phyloP scores from a whole-genome alignment of 2,797 vertebrate genomes.

The Leptodactylus fallax region DNA sequence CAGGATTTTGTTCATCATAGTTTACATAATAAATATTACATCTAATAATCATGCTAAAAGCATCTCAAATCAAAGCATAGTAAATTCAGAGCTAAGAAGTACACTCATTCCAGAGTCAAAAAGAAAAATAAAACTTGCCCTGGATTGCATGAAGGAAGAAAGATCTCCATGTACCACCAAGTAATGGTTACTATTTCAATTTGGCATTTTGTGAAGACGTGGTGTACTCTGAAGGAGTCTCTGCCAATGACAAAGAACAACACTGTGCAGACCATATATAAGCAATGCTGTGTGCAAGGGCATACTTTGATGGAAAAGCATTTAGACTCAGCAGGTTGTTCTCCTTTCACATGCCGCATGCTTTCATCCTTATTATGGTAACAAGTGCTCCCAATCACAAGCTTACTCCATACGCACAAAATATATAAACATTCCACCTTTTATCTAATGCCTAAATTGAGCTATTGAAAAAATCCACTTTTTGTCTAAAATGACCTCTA shows the following conservation, averaged over 20 bases:
- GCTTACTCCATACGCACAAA: constrained; percentile 45
- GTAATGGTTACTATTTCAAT: constrained; percentile 38
- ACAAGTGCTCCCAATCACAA: constrained; percentile 51
- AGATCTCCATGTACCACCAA: constrained; percentile 55
- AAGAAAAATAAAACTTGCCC: no score
- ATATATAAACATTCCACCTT: constrained; percentile 42
- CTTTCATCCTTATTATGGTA: constrained; percentile 42
- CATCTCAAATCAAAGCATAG: neutral
- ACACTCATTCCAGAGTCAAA: neutral
- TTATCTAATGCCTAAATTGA: constrained; percentile 37
- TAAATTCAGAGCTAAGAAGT: neutral
- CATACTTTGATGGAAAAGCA: constrained; percentile 34
- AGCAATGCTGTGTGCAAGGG: constrained; percentile 24
- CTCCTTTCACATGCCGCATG: constrained; percentile 18
- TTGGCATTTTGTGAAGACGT: constrained; percentile 20
- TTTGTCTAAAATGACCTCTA: constrained; percentile 28
- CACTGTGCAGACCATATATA: constrained; percentile 28
- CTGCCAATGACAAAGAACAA: constrained; percentile 39
- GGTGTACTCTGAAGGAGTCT: constrained; percentile 8
- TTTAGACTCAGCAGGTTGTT: constrained; percentile 22
- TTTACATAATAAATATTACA: no score
- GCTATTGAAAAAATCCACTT: constrained; percentile 39
- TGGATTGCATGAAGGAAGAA: neutral
- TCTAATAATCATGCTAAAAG: no score
- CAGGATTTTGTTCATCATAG: no score